Evolutionary conservation across 2,888 invertebrate species (phyloP), one percentile per base, ranked within the genome.

Genomic region (Athalia circularis): DNA sequence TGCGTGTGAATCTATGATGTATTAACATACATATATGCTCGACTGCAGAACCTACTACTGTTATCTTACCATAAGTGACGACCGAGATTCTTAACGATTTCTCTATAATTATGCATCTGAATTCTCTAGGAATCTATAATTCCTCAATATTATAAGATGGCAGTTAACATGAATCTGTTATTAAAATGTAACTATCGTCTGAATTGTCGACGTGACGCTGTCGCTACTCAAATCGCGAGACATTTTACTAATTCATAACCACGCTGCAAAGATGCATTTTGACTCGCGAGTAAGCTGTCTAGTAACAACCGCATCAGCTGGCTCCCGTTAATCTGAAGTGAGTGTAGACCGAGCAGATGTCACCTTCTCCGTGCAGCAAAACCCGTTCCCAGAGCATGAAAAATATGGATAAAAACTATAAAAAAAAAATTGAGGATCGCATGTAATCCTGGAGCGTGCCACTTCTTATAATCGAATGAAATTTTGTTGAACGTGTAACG

Each of bases 31-130:
- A 78, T 68, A 77, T 77, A 78, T 76, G 48, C 65, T 77, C 68
- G 75, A 29, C 29, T 29, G 70, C 74, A 79, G 79, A 79, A 79
- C 80, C 79, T 64, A 76, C 75, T 79, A 80, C 79, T 79, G 80
- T 79, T 79, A 79, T 78, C 76, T 72, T 77, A 47, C 62, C 65
- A 29, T 29, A 47, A 75, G 57, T 43, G 61, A 65, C 52, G 13
- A 29, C 52, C 77, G 80, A 47, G 78, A 75, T 68, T 79, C 80
- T 75, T 78, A 80, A 57, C 43, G 29, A 29, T 43, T 65, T 54
- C 54, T 11, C n/a, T 54, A 9, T n/a, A 54, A 11, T n/a, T 54
- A 54, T 11, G 54, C 54, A 3, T 9, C 11, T 54, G 54, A 9
- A 4, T 9, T 11, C 3, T 7, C 52, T 52, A 52, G 2, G 3